Evolutionary conservation across 1,140 invertebrate species (phyloP).

Genomic region (Brevipalpus yothersi): DNA sequence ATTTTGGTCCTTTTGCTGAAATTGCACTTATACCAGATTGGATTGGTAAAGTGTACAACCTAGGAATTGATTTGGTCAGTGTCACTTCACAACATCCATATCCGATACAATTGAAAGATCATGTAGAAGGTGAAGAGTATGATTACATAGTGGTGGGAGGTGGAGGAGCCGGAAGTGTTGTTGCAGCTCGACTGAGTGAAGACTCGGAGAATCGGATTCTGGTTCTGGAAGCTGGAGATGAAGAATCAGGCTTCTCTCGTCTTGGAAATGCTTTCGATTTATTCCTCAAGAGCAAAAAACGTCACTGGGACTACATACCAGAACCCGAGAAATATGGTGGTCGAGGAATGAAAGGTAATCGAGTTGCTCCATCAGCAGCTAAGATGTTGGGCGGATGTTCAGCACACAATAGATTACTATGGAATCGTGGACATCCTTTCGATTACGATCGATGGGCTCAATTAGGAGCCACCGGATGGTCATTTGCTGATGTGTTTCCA

Average conservation of each 20-base stretch:
- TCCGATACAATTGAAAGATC: slow-evolving; percentile 30
- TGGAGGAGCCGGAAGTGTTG: background rate
- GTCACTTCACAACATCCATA: too few species aligned
- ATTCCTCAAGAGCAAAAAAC: slow-evolving; percentile 14
- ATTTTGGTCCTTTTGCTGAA: too few species aligned
- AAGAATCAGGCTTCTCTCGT: background rate
- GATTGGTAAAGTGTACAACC: too few species aligned
- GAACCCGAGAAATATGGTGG: slow-evolving; percentile 15
- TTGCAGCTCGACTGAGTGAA: background rate
- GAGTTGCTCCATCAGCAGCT: slow-evolving; percentile 17
- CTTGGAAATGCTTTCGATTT: background rate
- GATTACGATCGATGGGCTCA: slow-evolving; percentile 84
- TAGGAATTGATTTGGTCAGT: too few species aligned
- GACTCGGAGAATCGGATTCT: background rate
- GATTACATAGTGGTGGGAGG: background rate
- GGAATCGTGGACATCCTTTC: slow-evolving; percentile 64
- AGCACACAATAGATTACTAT: slow-evolving; percentile 79
- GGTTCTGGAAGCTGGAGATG: background rate
- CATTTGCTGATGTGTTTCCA: slow-evolving; percentile 51
- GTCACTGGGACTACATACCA: slow-evolving; percentile 16
- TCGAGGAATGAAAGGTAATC: slow-evolving; percentile 27
- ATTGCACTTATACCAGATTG: too few species aligned
- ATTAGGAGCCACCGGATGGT: slow-evolving; percentile 74
- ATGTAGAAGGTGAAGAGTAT: slow-evolving; percentile 3
- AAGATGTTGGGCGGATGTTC: slow-evolving; percentile 39